Base-by-base conservation (phyloP, 2,113 vertebrate species). In the Neolamprologus hecqui region DNA sequence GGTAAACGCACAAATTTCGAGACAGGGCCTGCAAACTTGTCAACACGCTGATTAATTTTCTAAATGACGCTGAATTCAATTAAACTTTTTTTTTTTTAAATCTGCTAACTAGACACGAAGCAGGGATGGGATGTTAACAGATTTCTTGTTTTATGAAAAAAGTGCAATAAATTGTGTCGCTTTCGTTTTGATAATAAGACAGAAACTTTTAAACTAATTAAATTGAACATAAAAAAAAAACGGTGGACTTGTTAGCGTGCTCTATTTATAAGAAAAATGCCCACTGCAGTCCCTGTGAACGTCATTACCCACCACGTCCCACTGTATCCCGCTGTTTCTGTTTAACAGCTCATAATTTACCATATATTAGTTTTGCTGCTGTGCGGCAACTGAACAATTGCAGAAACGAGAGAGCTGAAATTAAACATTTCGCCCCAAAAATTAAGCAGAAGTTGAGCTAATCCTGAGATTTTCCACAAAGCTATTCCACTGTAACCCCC, bases 271-370 rank as follows among this genome's bases (percentile, higher is more conserved):
- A 49, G 58, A 60, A 42, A 51, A 60, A 47, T 37, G 9, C 15
- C 63, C 57, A 45, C 45, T 81, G 68, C 45, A 83, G 13, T 82
- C 79, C 49, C 21, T 60, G 82, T 83, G 86, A 83, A 68, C 37
- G 55, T 81, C 81, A 86, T 57, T 12, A 75, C 15, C 53, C 77
- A 45, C 31, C 60, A 42, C 57, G 19, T 85, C 49, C 63, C 88
- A 53, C 31, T 63, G 28, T 84, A 42, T 86, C 49, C 65, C 85
- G 60, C 79, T 51, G 88, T 90, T 90, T 89, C 88, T 82, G 37
- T 68, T 89, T 83, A 89, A 84, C 86, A 40, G 31, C 80, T 60
- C 88, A 92, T 92, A 88, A 84, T 91, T 89, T 93, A 79, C 14
- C 85, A 90, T 89, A 57, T 42, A 86, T 90, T 82, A 57, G 60